Conservation (phyloP, 2,888 invertebrate species). For the Himalopsyche tibetana region DNA sequence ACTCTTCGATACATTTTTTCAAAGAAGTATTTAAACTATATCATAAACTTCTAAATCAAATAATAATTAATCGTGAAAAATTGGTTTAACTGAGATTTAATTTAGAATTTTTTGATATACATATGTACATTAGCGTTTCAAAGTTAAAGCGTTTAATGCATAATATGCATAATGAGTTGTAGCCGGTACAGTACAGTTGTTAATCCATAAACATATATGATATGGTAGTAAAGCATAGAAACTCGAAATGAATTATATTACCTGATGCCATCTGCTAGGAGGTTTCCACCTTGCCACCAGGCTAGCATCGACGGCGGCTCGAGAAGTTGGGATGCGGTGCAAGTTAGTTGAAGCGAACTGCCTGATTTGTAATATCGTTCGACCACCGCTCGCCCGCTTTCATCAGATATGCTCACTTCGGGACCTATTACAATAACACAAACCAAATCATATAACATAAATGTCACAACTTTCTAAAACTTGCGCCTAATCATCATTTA, state of each 20-base stretch:
- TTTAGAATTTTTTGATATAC: too few relatives aligned
- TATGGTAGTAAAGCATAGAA: background rate
- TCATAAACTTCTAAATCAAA: too few relatives aligned
- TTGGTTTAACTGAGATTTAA: too few relatives aligned
- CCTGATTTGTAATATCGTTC: constrained; percentile 80
- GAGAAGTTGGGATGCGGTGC: constrained; percentile 74
- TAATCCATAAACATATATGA: background rate
- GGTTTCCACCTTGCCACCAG: constrained; percentile 77
- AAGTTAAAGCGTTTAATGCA: too few relatives aligned
- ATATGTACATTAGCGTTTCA: too few relatives aligned
- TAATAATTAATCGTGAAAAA: too few relatives aligned
- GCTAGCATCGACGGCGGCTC: constrained; percentile 73
- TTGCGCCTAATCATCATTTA: background rate
- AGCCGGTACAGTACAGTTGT: too few relatives aligned
- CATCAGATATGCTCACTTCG: constrained; percentile 78
- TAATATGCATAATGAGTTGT: too few relatives aligned
- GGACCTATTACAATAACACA: constrained; percentile 71
- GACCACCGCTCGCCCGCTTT: constrained; percentile 77
- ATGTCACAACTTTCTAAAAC: background rate
- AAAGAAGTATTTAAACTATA: too few relatives aligned
- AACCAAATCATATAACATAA: background rate
- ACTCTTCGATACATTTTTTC: too few relatives aligned
- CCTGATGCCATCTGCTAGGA: constrained; percentile 76
- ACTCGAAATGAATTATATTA: constrained; percentile 66
- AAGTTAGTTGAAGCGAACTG: constrained; percentile 76